Base-by-base conservation (phyloP, 2,797 vertebrate genomes). In the Agapornis canus region DNA sequence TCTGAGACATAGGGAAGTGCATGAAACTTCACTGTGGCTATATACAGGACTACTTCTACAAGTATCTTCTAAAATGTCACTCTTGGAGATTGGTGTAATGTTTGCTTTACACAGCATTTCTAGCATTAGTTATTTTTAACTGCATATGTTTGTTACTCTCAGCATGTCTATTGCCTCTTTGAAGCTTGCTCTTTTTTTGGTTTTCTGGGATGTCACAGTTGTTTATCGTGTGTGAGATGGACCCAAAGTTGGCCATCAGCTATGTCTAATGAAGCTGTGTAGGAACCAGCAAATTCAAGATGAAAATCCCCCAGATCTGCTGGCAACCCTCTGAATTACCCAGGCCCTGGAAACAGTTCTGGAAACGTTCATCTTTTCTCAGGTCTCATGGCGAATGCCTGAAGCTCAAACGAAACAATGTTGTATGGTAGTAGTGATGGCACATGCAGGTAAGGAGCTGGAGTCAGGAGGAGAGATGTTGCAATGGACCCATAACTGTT, bases 81-180 rank as follows among this genome's bases (percentile, higher is more conserved):
- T 64, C 65, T 29, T 61, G 19, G 32, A 72, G 39, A 32, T 52
- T n/a, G 23, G n/a, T 65, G 37, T 49, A 69, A 59, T 56, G 14
- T 69, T 92, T 89, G 56, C 82, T 90, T 86, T 83, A 49, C 31
- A 8, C 48, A 72, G n/a, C 51, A 43, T 71, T 94, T 92, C 35
- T 54, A 63, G 12, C 31, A 61, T 65, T 63, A 48, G 25, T 65
- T 92, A 83, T 91, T 95, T 94, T 94, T 65, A 86, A n/a, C 70
- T 56, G 10, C 9, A 0, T 78, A 8, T 61, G 69, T 77, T 73
- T 91, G 68, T 39, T 83, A 59, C 1, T 9, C 42, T 93, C 40
- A 79, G 76, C 1, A 2, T 64, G 54, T 80, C 57, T 78, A 1
- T 37, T 47, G 25, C 35, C 59, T 52, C 64, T 89, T 82, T 37